Conservation (phyloP, 2,888 invertebrate species). For the Candidula unifasciata region DNA sequence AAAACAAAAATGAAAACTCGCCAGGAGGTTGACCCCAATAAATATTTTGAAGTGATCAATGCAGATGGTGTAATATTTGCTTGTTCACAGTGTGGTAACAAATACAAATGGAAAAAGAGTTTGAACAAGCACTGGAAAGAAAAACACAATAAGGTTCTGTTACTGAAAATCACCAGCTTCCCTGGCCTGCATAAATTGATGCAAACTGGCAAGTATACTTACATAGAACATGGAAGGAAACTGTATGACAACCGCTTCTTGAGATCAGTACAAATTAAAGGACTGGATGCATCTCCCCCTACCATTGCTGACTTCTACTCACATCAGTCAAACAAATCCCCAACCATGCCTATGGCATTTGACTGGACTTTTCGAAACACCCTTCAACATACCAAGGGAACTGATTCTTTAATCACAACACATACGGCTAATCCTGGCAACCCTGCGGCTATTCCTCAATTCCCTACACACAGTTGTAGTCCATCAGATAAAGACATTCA, state of each 20-base stretch:
- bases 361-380: neutral
- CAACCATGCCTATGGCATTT: neutral
- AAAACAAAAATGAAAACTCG: conserved; percentile 65
- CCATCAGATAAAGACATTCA: conserved; percentile 33
- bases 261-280: conserved; percentile 35
- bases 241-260: conserved; percentile 52
- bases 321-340: neutral
- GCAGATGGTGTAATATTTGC: conserved; percentile 76
- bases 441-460: neutral
- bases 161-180: conserved; percentile 65
- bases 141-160: conserved; percentile 75
- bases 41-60: conserved; percentile 73
- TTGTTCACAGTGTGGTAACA: conserved; percentile 77
- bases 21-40: conserved; percentile 74
- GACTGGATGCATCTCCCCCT: neutral
- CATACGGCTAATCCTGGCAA: conserved; percentile 55
- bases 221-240: conserved; percentile 50
- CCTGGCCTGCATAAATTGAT: conserved; percentile 59
- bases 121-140: conserved; percentile 79
- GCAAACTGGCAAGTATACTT: conserved; percentile 56
- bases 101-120: conserved; percentile 78
- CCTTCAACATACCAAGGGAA: conserved; percentile 57
- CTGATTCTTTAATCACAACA: conserved; percentile 67
- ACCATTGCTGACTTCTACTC: neutral
- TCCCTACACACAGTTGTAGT: neutral